Evolutionary conservation across 2,113 vertebrate genomes (phyloP).

Genomic region (Zingel zingel): DNA sequence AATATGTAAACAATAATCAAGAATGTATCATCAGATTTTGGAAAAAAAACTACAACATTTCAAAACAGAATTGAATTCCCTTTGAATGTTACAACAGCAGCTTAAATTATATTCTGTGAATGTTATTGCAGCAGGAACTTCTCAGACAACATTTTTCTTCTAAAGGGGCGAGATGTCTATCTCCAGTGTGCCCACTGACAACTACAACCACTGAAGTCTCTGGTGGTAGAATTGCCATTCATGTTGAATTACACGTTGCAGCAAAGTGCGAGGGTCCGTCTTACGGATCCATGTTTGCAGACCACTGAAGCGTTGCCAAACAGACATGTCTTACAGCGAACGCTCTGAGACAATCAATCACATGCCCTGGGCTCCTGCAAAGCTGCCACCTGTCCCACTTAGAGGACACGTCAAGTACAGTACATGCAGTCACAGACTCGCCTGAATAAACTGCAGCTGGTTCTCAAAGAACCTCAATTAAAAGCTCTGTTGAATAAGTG

Average conservation of each 20-base stretch:
- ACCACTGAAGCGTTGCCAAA: constrained; percentile 47
- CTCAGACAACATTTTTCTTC: background rate
- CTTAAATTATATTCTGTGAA: background rate
- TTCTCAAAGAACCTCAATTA: constrained; percentile 31
- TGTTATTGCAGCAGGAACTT: background rate
- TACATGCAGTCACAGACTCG: background rate
- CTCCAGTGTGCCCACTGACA: background rate
- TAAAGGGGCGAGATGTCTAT: background rate
- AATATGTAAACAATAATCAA: background rate
- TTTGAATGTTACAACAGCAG: background rate
- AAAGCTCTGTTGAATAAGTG: constrained; percentile 45
- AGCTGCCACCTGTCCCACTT: constrained; percentile 50
- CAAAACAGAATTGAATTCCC: background rate
- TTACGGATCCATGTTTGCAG: constrained; percentile 42
- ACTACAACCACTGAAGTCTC: background rate
- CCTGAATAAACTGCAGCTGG: constrained; percentile 37
- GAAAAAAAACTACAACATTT: background rate
- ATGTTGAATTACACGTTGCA: constrained; percentile 29
- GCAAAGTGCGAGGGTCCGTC: constrained; percentile 19
- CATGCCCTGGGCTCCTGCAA: constrained; percentile 29
- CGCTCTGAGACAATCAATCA: constrained; percentile 31
- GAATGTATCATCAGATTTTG: background rate
- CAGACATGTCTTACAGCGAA: constrained; percentile 21
- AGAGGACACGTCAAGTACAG: constrained; percentile 14
- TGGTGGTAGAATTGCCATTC: background rate